Base-by-base conservation (phyloP, 2,888 invertebrate species). In the Choreutis nemorana region DNA sequence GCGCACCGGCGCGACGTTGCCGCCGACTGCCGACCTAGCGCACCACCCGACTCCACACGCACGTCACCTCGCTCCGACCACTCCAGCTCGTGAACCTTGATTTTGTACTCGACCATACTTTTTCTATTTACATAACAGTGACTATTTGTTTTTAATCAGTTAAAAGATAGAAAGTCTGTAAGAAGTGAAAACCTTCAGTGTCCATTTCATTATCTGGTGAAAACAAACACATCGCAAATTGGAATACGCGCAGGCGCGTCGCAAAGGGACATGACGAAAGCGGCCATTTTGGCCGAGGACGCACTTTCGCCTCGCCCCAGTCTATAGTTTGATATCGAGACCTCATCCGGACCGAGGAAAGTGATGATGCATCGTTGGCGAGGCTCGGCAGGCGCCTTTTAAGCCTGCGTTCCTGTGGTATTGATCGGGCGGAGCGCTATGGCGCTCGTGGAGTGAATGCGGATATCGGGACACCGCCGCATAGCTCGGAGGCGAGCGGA, bases 271-370 rank as follows among this genome's bases (percentile, higher is more conserved):
- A 72, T 66, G 70, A 71, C 61, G 68, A 70, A 48, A 66, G 66
- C 77, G 70, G 77, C 77, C 77, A 77, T 78, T 66, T 77, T 77
- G 72, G 63, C 50, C 46, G 72, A 68, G 59, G 66, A 71, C 71
- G 64, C 67, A 67, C 56, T 72, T 64, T 73, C 67, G 71, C 73
- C 75, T 75, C 77, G 75, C 77, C 77, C 72, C 56, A 66, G 72
- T 65, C 52, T 62, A 44, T 58, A 68, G 52, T 50, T 55, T 68
- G 54, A 66, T n/a, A 59, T 50, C 41, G 48, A 45, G 55, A 50
- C 51, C 46, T 52, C 48, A n/a, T n/a, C n/a, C 39, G 52, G 57
- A 51, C 50, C 48, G 42, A 46, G 36, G 37, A 34, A 40, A 39
- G 37, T 41, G 48, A 44, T 49, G 55, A 78, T 71, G 73, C 52